Evolutionary conservation across 2,113 vertebrate genomes (phyloP).

Genomic region (Strix uralensis): DNA sequence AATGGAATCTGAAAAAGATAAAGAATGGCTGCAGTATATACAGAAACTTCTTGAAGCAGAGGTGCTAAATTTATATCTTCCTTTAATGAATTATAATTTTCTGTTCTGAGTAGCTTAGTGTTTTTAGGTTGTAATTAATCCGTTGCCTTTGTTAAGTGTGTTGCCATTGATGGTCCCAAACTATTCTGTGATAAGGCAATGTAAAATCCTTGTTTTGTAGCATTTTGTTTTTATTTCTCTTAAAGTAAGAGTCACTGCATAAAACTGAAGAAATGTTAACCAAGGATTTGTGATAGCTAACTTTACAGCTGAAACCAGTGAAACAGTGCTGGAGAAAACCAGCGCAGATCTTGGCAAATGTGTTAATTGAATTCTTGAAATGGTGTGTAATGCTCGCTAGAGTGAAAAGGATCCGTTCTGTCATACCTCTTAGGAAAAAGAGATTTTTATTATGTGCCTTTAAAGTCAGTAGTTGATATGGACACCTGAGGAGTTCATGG

Average conservation of each 20-base stretch:
- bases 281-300: slow-evolving; percentile 38
- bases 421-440: slow-evolving; percentile 71
- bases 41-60: slow-evolving; percentile 85
- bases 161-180: not conserved
- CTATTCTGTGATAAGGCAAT: not conserved
- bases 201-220: not conserved
- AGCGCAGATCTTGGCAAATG: slow-evolving; percentile 63
- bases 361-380: slow-evolving; percentile 80
- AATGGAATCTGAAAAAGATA: slow-evolving; percentile 73
- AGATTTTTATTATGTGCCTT: slow-evolving; percentile 76
- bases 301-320: slow-evolving; percentile 53
- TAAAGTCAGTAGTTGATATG: slow-evolving; percentile 84
- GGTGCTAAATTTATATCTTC: slow-evolving; percentile 69
- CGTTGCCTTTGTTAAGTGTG: not conserved
- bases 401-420: slow-evolving; percentile 71
- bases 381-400: slow-evolving; percentile 49
- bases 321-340: slow-evolving; percentile 30
- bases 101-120: not conserved
- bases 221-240: slow-evolving; percentile 23
- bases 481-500: slow-evolving; percentile 85
- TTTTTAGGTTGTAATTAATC: not conserved
- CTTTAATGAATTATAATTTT: slow-evolving; percentile 12
- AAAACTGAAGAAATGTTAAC: slow-evolving; percentile 40
- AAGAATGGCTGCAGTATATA: slow-evolving; percentile 83
- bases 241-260: slow-evolving; percentile 8